Conservation (phyloP, 2,888 invertebrate species). For the Drosophila buzzatii region DNA sequence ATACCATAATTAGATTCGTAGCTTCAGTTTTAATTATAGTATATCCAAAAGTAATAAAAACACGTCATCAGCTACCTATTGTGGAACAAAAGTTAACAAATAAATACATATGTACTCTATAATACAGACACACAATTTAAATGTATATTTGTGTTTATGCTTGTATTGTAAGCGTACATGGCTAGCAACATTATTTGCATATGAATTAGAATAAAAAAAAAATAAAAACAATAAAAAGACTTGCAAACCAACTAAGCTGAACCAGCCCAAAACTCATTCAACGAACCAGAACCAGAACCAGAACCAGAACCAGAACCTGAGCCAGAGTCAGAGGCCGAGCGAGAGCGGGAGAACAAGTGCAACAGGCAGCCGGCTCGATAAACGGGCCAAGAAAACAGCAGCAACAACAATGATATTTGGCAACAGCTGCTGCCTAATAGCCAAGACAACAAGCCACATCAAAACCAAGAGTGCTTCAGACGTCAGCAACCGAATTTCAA, state of each 20-base stretch:
- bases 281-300: slow-evolving; percentile 31
- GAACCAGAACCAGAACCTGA: slow-evolving; percentile 16
- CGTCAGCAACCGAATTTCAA: no score
- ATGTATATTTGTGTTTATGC: background rate
- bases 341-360: slow-evolving; percentile 49
- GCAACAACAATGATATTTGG: slow-evolving; percentile 25
- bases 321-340: slow-evolving; percentile 9
- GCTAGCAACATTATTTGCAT: slow-evolving; percentile 47
- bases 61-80: background rate
- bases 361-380: slow-evolving; percentile 53
- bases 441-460: slow-evolving; percentile 31
- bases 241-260: slow-evolving; percentile 43
- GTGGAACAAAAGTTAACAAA: background rate
- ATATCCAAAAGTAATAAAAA: background rate
- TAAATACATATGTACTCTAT: background rate
- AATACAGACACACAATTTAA: background rate
- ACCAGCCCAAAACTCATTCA: slow-evolving; percentile 34
- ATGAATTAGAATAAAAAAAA: slow-evolving; percentile 18
- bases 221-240: slow-evolving; percentile 29
- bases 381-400: slow-evolving; percentile 50
- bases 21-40: background rate
- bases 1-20: background rate
- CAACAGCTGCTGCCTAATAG: slow-evolving; percentile 46
- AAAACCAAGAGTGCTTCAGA: slow-evolving; percentile 2
- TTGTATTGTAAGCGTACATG: background rate